These are phyloP conservation scores for Anoplolepis gracilipes DNA, from an alignment of 1,140 invertebrate species.

Conservation along the genomic window DNA sequence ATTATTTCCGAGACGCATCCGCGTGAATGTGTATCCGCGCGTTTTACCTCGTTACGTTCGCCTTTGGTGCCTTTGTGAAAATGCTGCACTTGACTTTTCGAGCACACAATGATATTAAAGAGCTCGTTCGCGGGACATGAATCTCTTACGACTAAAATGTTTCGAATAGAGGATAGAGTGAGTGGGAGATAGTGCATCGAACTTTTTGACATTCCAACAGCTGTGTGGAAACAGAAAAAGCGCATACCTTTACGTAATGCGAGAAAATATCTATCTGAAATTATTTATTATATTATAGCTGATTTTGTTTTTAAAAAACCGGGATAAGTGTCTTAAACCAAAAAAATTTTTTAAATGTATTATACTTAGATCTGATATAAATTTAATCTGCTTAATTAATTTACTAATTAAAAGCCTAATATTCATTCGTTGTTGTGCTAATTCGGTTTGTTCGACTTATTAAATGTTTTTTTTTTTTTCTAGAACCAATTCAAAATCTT, in stretches of 20 bases:
- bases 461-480: too few relatives aligned
- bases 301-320: neutral
- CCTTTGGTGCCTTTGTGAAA: slow-evolving; percentile 64
- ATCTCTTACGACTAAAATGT: too few relatives aligned
- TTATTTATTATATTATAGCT: neutral
- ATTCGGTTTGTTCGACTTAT: too few relatives aligned
- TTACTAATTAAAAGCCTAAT: too few relatives aligned
- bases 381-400: too few relatives aligned
- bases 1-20: slow-evolving; percentile 55
- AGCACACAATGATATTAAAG: slow-evolving; percentile 26
- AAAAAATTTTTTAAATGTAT: too few relatives aligned
- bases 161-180: neutral
- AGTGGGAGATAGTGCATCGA: neutral
- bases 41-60: slow-evolving; percentile 54
- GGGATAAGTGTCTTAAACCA: too few relatives aligned
- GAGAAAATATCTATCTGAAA: neutral
- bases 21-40: slow-evolving; percentile 30
- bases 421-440: too few relatives aligned
- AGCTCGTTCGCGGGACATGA: neutral
- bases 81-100: slow-evolving; percentile 69
- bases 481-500: too few relatives aligned
- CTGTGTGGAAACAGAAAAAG: neutral
- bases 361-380: too few relatives aligned
- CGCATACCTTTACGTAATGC: neutral
- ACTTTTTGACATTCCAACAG: neutral